A percentile compares a stretch with the other conserved stretches of the same genome.
phyloP scores from a whole-genome alignment of 2,113 vertebrate species.

The Podocnemis expansa region DNA sequence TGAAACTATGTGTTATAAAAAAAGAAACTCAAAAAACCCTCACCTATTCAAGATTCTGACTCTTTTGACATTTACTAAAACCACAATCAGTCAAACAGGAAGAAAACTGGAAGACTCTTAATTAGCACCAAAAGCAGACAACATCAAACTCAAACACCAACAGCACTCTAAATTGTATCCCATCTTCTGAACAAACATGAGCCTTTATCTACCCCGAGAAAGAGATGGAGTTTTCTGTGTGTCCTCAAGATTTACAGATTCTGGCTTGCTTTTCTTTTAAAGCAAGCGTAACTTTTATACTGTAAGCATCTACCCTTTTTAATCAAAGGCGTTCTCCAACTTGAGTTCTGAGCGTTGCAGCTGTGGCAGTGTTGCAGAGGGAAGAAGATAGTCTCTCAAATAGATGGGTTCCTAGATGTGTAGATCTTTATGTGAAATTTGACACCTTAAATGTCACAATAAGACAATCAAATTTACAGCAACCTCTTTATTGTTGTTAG shows the following conservation, averaged over 20 bases:
- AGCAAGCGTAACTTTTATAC: neutral
- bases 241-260: neutral
- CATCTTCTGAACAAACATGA: fast-evolving
- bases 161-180: fast-evolving
- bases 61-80: neutral
- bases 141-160: neutral
- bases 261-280: neutral
- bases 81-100: neutral
- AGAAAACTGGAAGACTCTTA: neutral
- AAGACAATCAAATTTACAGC: neutral
- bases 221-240: fast-evolving
- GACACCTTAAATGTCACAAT: neutral
- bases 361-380: fast-evolving
- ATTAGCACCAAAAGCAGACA: neutral
- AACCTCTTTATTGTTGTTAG: neutral
- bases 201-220: neutral
- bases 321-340: neutral
- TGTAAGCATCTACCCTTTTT: neutral
- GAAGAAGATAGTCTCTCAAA: neutral
- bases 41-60: neutral
- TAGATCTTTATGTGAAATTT: neutral
- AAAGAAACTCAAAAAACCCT: neutral
- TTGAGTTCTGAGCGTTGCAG: fast-evolving
- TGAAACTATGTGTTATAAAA: neutral
- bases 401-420: neutral